Base-by-base conservation (phyloP, 2,888 invertebrate species). In the Apodemia zela region DNA sequence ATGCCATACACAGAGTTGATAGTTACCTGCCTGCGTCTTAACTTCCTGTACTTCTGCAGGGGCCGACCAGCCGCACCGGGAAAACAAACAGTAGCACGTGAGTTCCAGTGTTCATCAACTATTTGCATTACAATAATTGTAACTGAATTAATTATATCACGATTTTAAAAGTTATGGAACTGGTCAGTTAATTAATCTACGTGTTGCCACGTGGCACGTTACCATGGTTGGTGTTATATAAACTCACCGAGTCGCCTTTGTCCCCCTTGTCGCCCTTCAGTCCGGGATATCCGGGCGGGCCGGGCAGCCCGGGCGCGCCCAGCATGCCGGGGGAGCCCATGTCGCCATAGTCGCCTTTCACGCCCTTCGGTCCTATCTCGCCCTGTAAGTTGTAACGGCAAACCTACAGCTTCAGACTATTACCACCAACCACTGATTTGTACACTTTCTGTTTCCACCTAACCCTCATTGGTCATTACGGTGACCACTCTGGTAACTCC, bases 321-420 rank as follows among this genome's bases (percentile, higher is more conserved):
- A 98, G 97, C 76, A 98, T 93, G 66, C 98, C 98, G 13, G 98
- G 97, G 10, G 97, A 97, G 59, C 98, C 98, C 83, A 98, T 97
- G 80, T 97, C 97, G 11, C 98, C 98, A 80, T 95, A 96, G 78
- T 96, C 96, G 63, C 97, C 97, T 78, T 96, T 96, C 71, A 96
- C 96, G 60, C 98, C 98, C 77, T 97, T 97, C 6, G 96, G 95
- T 21, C 98, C 98, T 73, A 94, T 93, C 76, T 95, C 94, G 60
- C 98, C 98, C 93, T 96, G 85, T 0, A 79, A 25, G 21, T 21
- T 21, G 21, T 21, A 21, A 21, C 13, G n/a, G 0, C 51, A 49
- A 51, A 51, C 51, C 33, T 6, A 25, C 17, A 25, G n/a, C 17
- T 38, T 4, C 7, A 35, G 15, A 2, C 1, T 21, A 10, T 29